phyloP scores from a whole-genome alignment of 1,140 invertebrate genomes.

The Heliconius congener region DNA sequence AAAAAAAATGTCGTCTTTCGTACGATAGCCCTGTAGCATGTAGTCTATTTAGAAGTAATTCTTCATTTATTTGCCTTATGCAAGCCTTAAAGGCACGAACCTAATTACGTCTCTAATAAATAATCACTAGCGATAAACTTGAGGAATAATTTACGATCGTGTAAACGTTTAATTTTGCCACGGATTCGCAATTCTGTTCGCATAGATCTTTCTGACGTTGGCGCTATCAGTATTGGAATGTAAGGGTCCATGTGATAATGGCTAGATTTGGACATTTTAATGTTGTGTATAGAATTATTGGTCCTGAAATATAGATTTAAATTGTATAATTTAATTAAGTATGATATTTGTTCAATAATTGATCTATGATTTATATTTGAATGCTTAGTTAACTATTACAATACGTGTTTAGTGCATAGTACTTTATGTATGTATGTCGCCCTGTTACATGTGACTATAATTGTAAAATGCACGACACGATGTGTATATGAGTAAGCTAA shows the following conservation, averaged over 20 bases:
- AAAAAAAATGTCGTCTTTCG: neutral
- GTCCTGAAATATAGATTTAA: neutral
- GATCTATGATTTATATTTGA: neutral
- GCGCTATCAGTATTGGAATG: conserved; percentile 30
- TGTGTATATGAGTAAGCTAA: no score
- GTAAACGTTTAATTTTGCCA: conserved; percentile 71
- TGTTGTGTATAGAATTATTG: conserved; percentile 16
- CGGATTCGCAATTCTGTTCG: conserved; percentile 49
- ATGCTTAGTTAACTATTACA: no score
- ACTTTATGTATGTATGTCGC: no score
- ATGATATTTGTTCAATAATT: neutral
- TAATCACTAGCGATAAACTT: conserved; percentile 75
- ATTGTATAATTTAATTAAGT: neutral
- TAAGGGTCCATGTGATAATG: conserved; percentile 27
- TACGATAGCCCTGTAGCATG: conserved; percentile 32
- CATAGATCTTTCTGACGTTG: conserved; percentile 38
- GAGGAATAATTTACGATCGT: conserved; percentile 70
- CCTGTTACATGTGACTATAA: no score
- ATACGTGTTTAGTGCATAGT: no score
- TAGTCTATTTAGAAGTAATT: conserved; percentile 41
- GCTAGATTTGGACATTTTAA: conserved; percentile 24
- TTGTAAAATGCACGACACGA: no score
- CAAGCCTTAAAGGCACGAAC: conserved; percentile 64
- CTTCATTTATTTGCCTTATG: conserved; percentile 64
- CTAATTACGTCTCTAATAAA: conserved; percentile 74